These are phyloP conservation scores for Eurois occulta DNA, from an alignment of 2,888 invertebrate genomes.

Conservation along the genomic window DNA sequence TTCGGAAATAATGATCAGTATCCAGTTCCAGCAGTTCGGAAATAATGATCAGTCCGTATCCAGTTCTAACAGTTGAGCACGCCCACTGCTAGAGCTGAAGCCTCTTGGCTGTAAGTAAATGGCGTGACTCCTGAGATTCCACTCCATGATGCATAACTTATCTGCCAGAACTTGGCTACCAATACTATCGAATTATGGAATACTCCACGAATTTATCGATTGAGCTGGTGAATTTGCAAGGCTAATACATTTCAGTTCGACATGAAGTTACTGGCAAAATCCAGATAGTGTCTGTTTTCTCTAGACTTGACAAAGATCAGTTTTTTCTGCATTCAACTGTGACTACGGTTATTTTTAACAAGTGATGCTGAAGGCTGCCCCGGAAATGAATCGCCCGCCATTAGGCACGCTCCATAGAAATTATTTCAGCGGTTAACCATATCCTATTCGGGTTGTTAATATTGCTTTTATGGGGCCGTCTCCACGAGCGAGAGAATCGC, in stretches of 20 bases:
- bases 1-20: neutral
- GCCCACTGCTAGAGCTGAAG: neutral
- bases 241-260: neutral
- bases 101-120: neutral
- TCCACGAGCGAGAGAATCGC: too few species aligned
- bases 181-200: neutral
- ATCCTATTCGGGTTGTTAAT: conserved; percentile 56
- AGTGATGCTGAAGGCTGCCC: conserved; percentile 19
- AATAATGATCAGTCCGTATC: neutral
- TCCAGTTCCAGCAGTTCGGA: neutral
- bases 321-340: conserved; percentile 17
- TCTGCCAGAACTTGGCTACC: neutral
- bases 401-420: conserved; percentile 54
- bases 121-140: neutral
- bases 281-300: conserved; percentile 4
- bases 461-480: too few species aligned
- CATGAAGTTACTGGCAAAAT: neutral
- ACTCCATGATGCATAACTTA: neutral
- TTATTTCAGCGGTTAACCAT: conserved; percentile 66
- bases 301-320: neutral
- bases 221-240: neutral
- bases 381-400: conserved; percentile 58
- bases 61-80: neutral
- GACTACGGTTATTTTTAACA: conserved; percentile 32
- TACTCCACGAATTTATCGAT: neutral